These are phyloP conservation scores for Enteromius afrohamiltoni DNA, from an alignment of 2,797 vertebrate species.

Conservation along the genomic window DNA sequence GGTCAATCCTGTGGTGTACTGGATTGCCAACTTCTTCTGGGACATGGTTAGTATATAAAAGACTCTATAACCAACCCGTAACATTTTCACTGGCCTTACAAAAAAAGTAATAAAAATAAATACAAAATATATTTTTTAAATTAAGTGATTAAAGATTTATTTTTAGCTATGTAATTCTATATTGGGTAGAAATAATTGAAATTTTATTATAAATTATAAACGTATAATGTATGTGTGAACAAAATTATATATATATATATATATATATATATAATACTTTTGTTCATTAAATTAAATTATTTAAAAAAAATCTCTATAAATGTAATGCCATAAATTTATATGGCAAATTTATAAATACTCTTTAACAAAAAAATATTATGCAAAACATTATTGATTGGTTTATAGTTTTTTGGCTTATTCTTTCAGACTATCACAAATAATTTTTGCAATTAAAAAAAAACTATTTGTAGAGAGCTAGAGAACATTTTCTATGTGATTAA, in stretches of 20 bases:
- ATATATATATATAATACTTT: not conserved
- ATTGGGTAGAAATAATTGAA: not conserved
- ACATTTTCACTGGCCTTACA: not conserved
- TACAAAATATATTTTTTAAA: not conserved
- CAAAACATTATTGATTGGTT: not conserved
- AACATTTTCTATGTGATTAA: not conserved
- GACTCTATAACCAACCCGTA: not conserved
- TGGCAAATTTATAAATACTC: not conserved
- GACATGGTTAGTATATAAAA: conserved; percentile 84
- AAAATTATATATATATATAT: not conserved
- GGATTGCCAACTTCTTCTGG: conserved; percentile 92
- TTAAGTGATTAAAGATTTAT: not conserved
- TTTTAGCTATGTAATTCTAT: not conserved
- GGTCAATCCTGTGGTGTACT: conserved; percentile 88
- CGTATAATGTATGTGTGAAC: not conserved
- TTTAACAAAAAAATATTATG: not conserved
- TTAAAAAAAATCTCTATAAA: too few species aligned
- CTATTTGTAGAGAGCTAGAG: too few species aligned
- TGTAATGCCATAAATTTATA: too few species aligned
- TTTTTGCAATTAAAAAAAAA: not conserved
- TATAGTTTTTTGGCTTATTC: not conserved
- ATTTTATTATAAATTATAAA: too few species aligned
- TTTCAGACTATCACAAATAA: not conserved
- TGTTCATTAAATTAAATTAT: not conserved
- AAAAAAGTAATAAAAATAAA: not conserved